phyloP scores from a whole-genome alignment of 1,140 invertebrate species.

The Atopsyche davidsoni region DNA sequence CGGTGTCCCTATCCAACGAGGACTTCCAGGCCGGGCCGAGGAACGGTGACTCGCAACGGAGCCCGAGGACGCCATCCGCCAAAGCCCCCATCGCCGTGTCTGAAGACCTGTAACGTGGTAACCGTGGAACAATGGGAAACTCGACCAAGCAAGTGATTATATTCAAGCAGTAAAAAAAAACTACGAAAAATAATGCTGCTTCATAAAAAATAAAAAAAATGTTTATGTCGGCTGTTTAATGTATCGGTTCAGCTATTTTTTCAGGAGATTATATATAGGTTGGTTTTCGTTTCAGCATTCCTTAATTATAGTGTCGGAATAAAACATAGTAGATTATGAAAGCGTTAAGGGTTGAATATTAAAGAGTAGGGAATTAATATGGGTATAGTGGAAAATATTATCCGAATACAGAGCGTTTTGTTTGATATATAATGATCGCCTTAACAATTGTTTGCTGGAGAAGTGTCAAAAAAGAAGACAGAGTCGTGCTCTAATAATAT shows the following conservation, averaged over 20 bases:
- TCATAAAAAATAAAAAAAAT: not conserved
- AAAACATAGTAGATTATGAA: no score
- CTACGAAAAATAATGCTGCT: not conserved
- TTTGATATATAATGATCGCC: no score
- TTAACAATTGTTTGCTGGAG: no score
- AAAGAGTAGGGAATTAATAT: no score
- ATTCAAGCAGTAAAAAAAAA: not conserved
- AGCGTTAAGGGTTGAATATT: no score
- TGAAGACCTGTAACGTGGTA: slow-evolving; percentile 54
- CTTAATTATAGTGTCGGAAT: no score
- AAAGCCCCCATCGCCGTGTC: slow-evolving; percentile 59
- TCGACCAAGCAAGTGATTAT: not conserved
- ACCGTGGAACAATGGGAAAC: not conserved
- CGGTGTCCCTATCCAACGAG: slow-evolving; percentile 56
- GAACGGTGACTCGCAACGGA: slow-evolving; percentile 48
- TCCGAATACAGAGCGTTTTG: no score
- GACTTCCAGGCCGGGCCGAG: slow-evolving; percentile 50
- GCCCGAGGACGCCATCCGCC: slow-evolving; percentile 41
- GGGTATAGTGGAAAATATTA: no score
- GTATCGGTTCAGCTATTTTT: not conserved
- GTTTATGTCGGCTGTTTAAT: not conserved
- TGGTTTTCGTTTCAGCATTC: no score
- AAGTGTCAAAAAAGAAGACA: no score
- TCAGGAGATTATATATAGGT: no score
- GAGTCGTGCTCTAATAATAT: no score